Evolutionary conservation across 1,140 invertebrate species (phyloP).

Genomic region (Aculops lycopersici): DNA sequence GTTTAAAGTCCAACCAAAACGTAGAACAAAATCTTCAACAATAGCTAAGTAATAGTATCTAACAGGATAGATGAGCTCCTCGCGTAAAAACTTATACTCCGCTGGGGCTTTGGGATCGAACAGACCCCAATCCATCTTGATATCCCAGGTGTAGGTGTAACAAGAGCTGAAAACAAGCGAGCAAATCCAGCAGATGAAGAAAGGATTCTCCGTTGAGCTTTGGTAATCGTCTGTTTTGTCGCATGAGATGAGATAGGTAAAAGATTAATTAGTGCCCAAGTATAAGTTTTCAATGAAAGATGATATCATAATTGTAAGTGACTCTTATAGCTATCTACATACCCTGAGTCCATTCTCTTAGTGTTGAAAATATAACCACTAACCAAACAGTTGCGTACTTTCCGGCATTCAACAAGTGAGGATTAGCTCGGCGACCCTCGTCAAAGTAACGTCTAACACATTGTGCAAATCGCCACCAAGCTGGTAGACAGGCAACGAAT

Average conservation of each 20-base stretch:
- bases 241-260: too few relatives aligned
- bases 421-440: constrained; percentile 20
- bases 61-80: constrained; percentile 27
- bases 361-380: constrained; percentile 49
- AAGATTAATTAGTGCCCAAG: too few relatives aligned
- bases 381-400: constrained; percentile 93
- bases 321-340: too few relatives aligned
- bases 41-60: constrained; percentile 91
- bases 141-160: constrained; percentile 71
- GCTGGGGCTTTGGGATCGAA: constrained; percentile 41
- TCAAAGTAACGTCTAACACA: constrained; percentile 59
- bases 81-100: constrained; percentile 33
- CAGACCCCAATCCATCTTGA: constrained; percentile 95
- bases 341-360: constrained; percentile 30
- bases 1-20: constrained; percentile 63
- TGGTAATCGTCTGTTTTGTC: constrained; percentile 14
- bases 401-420: constrained; percentile 52
- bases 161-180: constrained; percentile 37
- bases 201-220: constrained; percentile 24
- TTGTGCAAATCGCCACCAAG: constrained; percentile 88
- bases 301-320: too few relatives aligned
- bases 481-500: constrained; percentile 58
- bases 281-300: too few relatives aligned
- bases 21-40: constrained; percentile 61
- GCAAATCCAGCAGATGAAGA: constrained; percentile 41